Evolutionary conservation across 2,888 invertebrate genomes (phyloP), one percentile per base, ranked within the genome.

Genomic region (Mythimna ferrago): DNA sequence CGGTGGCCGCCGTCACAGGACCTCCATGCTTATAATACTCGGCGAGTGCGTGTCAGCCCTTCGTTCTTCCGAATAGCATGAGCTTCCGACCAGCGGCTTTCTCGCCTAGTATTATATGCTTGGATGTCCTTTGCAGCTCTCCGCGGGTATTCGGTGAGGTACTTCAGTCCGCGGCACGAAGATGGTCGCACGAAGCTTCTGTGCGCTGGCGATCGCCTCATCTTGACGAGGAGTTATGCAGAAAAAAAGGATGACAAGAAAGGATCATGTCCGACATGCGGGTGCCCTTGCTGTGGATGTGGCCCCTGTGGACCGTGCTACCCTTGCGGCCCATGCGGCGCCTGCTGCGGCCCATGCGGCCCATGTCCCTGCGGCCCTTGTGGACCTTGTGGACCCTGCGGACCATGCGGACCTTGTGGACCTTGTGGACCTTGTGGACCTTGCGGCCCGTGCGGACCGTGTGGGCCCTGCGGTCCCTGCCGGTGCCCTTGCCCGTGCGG

Each of bases 11-110:
- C 89, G 89, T 90, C 87, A 87, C 89, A 78, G 90, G 91, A 92
- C 89, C 84, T 92, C 93, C 93, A 92, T 86, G 90, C 91, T 80
- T 94, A 92, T 94, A 94, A 94, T 94, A 94, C 94, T 95, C 92
- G 92, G 90, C 91, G 90, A 89, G 88, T 82, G 86, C 85, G 88
- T 87, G 87, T 88, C 86, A 85, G 88, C 88, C 87, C 88, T 85
- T 89, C 92, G 93, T 94, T 94, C 94, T 92, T 93, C 94, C 86
- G 88, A 93, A 92, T 94, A 94, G 91, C 94, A 93, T 87, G 86
- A 88, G 85, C 85, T 87, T 88, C 92, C 87, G 89, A 89, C 92
- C 86, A 88, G 89, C 89, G 87, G 88, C 87, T 84, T 81, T 78
- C 90, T 90, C 86, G 91, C 90, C 90, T 86, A 92, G 95, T 95